Evolutionary conservation across 2,797 vertebrate species (phyloP), one percentile per base, ranked within the genome.

Genomic region (Helostoma temminkii): DNA sequence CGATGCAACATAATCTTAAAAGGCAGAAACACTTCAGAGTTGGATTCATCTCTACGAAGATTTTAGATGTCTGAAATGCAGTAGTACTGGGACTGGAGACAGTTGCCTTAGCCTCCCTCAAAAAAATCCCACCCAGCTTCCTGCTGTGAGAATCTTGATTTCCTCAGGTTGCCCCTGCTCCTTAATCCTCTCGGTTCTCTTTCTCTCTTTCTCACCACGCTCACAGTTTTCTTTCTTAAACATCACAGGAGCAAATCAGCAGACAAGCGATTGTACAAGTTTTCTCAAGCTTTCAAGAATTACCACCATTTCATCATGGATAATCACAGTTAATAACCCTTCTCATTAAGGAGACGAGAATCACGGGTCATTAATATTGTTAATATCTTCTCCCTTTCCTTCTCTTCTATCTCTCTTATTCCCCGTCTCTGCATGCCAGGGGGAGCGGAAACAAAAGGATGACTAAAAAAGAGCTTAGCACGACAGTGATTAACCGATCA

Each of bases 251-350:
- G 56, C 80, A 74, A 81, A 88, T 85, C 81, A 71, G 80, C 78
- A 80, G 82, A 88, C 85, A 78, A 86, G 83, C 84, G 55, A 71
- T 82, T 43, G 86, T 84, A 87, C 85, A 78, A 86, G 88, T 91
- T 91, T 89, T 91, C 91, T 78, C 84, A 87, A 89, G 91, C 86
- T 89, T 88, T 89, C 81, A 63, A 76, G 89, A 92, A 92, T 90
- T 75, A 91, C 87, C 88, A 66, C 67, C 80, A 69, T 88, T 91
- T 89, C 84, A 90, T 90, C 91, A 88, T 30, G 82, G 90, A 89
- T 93, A 93, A 93, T 93, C 92, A 91, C 88, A 85, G 88, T 92
- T 91, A 85, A 89, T 93, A 91, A 93, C 87, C 77, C 81, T 80
- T 82, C 88, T 93, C 77, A 58, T 93, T 93, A 93, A 83, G 86